Evolutionary conservation across 2,113 vertebrate species (phyloP), one percentile per base, ranked within the genome.

Genomic region (Corythoichthys intestinalis): DNA sequence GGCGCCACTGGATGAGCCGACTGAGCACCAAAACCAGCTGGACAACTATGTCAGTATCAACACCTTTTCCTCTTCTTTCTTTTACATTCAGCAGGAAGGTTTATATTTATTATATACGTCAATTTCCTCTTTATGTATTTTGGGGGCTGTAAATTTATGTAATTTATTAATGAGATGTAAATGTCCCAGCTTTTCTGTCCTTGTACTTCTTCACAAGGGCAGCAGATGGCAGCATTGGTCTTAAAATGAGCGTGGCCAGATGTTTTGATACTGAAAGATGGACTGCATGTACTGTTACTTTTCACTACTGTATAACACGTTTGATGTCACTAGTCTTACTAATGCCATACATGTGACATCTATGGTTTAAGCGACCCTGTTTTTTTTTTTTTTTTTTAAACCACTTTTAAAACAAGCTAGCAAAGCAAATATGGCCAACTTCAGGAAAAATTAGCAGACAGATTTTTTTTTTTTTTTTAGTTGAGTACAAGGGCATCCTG

Each of bases 1-100:
- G 10, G 94, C 94, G n/a, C 96, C 94, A 1, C 91, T 98, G 38
- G 93, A 90, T 48, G 94, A 97, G 52, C 83, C 91, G n/a, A 59
- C 2, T 0, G 94, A 96, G 66, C 83, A 87, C 59, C 85, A 92
- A 6, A 92, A 91, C 83, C 92, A 95, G 65, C 68, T 84, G 60
- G 86, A 94, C 20, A 92, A 92, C 83, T 99, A 96, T 0, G 97
- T 98, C 81, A 86, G 86, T 88, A 28, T 10, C 44, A 28, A 15
- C n/a, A 41, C 13, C 17, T 6, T 39, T 5, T 10, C 20, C 6
- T 15, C 4, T 7, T 47, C 10, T 63, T n/a, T 63, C 4, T 58
- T 11, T 35, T 56, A 56, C 11, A 10, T 56, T 9, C 20, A 56
- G 34, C 20, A 12, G 2, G n/a, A n/a, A 20, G 17, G 52, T 54